These are phyloP conservation scores for Speoplatyrhinus poulsoni DNA, from an alignment of 2,113 vertebrate species.

Conservation along the genomic window DNA sequence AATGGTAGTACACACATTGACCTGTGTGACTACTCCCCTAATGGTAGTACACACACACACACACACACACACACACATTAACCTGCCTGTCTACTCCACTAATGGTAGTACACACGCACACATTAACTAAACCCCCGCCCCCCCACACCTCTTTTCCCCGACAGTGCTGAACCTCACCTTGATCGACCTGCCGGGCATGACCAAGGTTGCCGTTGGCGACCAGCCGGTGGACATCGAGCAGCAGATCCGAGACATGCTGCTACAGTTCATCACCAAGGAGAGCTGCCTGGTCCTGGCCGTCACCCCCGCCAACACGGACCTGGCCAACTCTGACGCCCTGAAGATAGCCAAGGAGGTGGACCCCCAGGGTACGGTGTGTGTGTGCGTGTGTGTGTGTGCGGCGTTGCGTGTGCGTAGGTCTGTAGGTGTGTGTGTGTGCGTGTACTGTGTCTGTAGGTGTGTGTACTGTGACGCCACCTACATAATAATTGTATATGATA, in stretches of 20 bases:
- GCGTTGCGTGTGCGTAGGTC: neutral
- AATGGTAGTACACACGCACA: neutral
- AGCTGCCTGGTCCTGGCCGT: slow-evolving; percentile 93
- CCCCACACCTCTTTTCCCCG: neutral
- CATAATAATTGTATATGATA: too few species aligned
- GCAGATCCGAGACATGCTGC: slow-evolving; percentile 95
- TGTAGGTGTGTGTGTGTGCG: neutral
- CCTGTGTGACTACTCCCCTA: too few species aligned
- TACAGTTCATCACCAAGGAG: slow-evolving; percentile 92
- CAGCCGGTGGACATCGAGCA: slow-evolving; percentile 92
- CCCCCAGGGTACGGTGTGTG: slow-evolving; percentile 80
- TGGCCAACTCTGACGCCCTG: slow-evolving; percentile 94
- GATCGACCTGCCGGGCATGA: slow-evolving; percentile 95
- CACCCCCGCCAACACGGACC: slow-evolving; percentile 90
- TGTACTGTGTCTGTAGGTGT: too few species aligned
- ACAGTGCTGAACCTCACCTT: slow-evolving; percentile 90
- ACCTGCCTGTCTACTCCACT: too few species aligned
- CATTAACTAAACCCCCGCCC: slow-evolving; percentile 19
- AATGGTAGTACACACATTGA: neutral
- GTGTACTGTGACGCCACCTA: too few species aligned
- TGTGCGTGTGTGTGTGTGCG: neutral
- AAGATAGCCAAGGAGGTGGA: slow-evolving; percentile 95
- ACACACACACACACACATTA: too few species aligned
- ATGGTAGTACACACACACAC: too few species aligned
- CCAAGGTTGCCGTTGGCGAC: slow-evolving; percentile 94